Evolutionary conservation across 2,797 vertebrate genomes (phyloP).

Genomic region (Ptychobarbus kaznakovi): DNA sequence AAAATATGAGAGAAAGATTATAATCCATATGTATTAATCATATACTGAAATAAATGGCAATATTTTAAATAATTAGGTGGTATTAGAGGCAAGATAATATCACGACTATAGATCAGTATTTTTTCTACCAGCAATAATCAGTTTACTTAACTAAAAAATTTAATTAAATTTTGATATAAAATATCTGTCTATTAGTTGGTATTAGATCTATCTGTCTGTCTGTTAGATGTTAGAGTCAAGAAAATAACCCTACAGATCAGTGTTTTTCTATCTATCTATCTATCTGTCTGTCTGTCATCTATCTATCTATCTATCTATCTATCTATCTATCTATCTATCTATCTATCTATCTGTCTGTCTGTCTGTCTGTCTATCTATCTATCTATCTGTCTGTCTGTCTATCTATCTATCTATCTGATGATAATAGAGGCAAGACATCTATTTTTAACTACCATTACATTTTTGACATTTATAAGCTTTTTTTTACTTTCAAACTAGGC

Average conservation of each 20-base stretch:
- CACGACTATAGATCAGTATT: not conserved
- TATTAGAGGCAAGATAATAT: not conserved
- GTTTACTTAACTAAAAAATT: no score
- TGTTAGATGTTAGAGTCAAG: not conserved
- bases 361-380: no score
- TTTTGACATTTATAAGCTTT: not conserved
- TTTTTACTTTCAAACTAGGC: not conserved
- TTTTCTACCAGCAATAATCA: no score
- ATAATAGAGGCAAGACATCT: not conserved
- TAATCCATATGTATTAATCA: not conserved
- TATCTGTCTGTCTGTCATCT: no score
- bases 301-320: no score
- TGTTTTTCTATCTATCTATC: not conserved
- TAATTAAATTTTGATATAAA: no score
- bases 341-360: no score
- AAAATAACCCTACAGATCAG: not conserved
- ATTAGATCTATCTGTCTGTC: no score
- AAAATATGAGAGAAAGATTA: not conserved
- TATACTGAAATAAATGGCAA: not conserved
- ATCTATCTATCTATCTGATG: not conserved
- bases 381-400: no score
- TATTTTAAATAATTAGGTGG: not conserved
- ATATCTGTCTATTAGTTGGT: no score
- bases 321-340: no score
- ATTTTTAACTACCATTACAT: not conserved